Percentiles rank a stretch among this genome's conserved stretches.
These are phyloP conservation scores for Drosophila virilis DNA, from an alignment of 1,140 invertebrate genomes.

Conservation along the genomic window DNA sequence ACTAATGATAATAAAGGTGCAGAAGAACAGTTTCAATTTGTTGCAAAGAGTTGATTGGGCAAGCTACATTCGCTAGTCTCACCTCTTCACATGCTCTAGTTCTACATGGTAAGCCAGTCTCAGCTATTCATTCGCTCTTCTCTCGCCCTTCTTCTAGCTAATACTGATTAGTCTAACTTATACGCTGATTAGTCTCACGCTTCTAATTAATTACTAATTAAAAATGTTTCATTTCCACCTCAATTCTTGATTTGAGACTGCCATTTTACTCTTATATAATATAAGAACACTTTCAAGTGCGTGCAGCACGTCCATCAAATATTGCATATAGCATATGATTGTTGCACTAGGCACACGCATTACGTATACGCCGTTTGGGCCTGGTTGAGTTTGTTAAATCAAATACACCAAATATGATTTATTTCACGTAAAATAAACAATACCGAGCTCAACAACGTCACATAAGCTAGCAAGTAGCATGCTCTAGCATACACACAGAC, in stretches of 20 bases:
- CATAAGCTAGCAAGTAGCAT: conserved; percentile 37
- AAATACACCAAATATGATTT: conserved; percentile 54
- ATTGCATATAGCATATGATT: conserved; percentile 12
- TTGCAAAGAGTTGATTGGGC: neutral
- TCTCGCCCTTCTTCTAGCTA: too few relatives aligned
- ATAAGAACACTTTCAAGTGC: conserved; percentile 1
- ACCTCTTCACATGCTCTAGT: too few relatives aligned
- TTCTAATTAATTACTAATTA: neutral
- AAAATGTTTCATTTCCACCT: neutral
- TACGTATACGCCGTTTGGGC: conserved; percentile 27
- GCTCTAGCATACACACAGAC: conserved; percentile 9
- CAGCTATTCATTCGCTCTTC: too few relatives aligned
- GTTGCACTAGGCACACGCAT: conserved; percentile 38
- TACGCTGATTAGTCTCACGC: too few relatives aligned
- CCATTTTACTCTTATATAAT: conserved; percentile 8
- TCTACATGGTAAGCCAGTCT: too few relatives aligned
- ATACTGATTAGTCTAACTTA: too few relatives aligned
- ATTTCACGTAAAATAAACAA: conserved; percentile 56
- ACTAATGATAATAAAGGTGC: too few relatives aligned
- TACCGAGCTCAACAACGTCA: conserved; percentile 26
- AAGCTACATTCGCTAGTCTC: too few relatives aligned
- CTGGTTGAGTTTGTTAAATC: conserved; percentile 19
- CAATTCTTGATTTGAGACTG: neutral
- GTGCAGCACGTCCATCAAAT: conserved; percentile 3
- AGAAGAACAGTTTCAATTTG: too few relatives aligned